These are phyloP conservation scores for Bovichtus variegatus DNA, from an alignment of 2,797 vertebrate genomes.

Conservation along the genomic window DNA sequence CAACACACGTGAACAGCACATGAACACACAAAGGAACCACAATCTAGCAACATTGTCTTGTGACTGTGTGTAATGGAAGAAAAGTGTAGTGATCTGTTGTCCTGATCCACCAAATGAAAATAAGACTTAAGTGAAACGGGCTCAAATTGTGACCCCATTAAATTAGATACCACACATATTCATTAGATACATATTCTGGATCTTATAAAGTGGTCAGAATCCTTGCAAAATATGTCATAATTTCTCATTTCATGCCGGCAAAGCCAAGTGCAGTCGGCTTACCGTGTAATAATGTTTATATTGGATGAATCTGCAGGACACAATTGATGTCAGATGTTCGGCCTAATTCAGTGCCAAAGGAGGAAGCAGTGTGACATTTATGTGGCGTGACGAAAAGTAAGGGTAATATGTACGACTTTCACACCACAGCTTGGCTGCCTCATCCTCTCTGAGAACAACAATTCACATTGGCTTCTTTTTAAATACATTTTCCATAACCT, in stretches of 20 bases:
- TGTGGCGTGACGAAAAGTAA: not conserved
- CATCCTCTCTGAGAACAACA: not conserved
- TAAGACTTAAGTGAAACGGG: not conserved
- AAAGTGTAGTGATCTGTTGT: not conserved
- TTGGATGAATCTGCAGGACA: not conserved
- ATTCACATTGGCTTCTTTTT: not conserved
- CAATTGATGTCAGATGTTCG: not conserved
- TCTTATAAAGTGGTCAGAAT: not conserved
- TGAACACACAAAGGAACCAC: not conserved
- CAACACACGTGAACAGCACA: not conserved
- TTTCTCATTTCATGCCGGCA: constrained; percentile 14
- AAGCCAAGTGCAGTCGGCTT: not conserved
- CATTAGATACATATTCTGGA: not conserved
- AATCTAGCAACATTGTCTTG: not conserved
- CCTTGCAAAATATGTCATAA: not conserved
- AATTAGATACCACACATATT: not conserved
- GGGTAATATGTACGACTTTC: too few species aligned
- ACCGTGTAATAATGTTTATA: not conserved
- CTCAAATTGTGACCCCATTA: not conserved
- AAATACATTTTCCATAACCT: too few species aligned
- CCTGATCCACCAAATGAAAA: not conserved
- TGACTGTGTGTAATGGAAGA: not conserved
- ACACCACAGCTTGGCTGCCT: not conserved
- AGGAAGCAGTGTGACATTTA: constrained; percentile 12
- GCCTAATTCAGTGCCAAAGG: not conserved